These are phyloP conservation scores for Medauroidea extradentata DNA, from an alignment of 1,140 invertebrate species.

Conservation along the genomic window DNA sequence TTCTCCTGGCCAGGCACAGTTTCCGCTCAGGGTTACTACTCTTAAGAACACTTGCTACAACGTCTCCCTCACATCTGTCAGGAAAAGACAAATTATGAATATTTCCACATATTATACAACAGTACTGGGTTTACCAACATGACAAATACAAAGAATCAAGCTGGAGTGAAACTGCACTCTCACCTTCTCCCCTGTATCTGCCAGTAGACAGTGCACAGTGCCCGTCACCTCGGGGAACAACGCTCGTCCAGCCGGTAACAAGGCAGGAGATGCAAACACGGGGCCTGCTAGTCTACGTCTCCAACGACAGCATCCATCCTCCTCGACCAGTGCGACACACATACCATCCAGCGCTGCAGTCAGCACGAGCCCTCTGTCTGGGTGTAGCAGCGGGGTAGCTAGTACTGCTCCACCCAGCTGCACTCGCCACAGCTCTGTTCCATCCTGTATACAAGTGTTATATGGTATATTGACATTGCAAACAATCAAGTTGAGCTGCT, in stretches of 20 bases:
- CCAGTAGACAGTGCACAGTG: constrained; percentile 47
- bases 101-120: too few species aligned
- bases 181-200: constrained; percentile 42
- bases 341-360: constrained; percentile 55
- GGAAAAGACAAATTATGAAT: too few species aligned
- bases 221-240: constrained; percentile 54
- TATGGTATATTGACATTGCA: too few species aligned
- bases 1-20: too few species aligned
- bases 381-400: constrained; percentile 42
- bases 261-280: constrained; percentile 57
- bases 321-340: constrained; percentile 46
- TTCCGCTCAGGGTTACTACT: too few species aligned
- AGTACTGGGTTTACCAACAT: too few species aligned
- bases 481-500: constrained; percentile 12
- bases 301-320: constrained; percentile 48
- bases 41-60: too few species aligned
- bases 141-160: too few species aligned
- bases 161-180: neutral
- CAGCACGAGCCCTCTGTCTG: constrained; percentile 33
- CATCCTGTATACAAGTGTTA: constrained; percentile 32
- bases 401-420: constrained; percentile 49
- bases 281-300: constrained; percentile 49
- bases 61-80: too few species aligned
- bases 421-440: constrained; percentile 44
- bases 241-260: constrained; percentile 43